These are phyloP conservation scores for Lasioglossum calceatum DNA, from an alignment of 2,888 invertebrate species.

Conservation along the genomic window DNA sequence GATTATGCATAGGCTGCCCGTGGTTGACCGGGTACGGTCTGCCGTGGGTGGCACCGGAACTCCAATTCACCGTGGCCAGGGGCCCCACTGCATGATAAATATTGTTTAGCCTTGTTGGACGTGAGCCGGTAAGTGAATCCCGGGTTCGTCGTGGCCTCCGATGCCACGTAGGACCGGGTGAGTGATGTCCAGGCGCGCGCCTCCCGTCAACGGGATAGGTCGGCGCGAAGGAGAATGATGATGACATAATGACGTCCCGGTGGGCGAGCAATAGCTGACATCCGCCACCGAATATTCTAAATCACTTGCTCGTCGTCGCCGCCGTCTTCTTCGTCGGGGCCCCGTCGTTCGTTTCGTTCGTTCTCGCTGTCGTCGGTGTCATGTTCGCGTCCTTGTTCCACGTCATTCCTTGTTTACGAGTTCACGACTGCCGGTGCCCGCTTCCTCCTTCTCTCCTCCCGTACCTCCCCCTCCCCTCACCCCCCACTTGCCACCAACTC, in stretches of 20 bases:
- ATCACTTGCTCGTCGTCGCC: conserved; percentile 76
- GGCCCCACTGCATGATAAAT: conserved; percentile 78
- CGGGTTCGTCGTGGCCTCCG: conserved; percentile 70
- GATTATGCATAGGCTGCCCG: conserved; percentile 53
- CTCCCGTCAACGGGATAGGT: conserved; percentile 81
- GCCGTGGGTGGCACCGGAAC: conserved; percentile 81
- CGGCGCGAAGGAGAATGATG: conserved; percentile 83
- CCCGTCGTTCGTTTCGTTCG: conserved; percentile 44
- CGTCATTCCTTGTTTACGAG: conserved; percentile 63
- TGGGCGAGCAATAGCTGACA: conserved; percentile 84
- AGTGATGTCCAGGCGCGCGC: conserved; percentile 83
- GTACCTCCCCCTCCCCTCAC: background rate
- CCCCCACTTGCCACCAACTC: conserved; percentile 3
- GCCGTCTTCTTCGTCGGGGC: conserved; percentile 57
- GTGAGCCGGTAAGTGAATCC: conserved; percentile 72
- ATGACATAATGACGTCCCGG: conserved; percentile 84
- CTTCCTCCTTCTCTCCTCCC: background rate
- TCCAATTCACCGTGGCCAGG: conserved; percentile 76
- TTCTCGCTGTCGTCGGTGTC: conserved; percentile 58
- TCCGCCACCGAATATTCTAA: conserved; percentile 84
- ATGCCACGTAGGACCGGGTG: conserved; percentile 75
- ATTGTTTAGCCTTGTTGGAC: conserved; percentile 79
- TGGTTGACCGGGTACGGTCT: conserved; percentile 42
- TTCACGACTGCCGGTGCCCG: conserved; percentile 36
- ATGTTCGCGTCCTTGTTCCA: conserved; percentile 57